Base-by-base conservation (phyloP, 2,888 invertebrate species). In the Adelognathus sp. region DNA sequence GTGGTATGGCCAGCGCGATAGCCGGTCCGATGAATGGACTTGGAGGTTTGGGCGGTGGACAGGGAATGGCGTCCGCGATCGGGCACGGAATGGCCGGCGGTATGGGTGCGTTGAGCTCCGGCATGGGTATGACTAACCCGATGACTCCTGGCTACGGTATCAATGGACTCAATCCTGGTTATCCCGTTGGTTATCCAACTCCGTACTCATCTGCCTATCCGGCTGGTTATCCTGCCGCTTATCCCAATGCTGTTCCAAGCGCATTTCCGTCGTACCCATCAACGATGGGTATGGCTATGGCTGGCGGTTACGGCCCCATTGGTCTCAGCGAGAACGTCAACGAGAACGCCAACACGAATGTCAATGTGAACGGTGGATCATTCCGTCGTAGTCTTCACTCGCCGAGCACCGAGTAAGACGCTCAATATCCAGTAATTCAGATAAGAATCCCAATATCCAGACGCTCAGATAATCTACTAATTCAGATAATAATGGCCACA, bases 331-430 rank as follows among this genome's bases (percentile, higher is more conserved):
- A 75, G 16, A 77, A 79, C 36, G 58, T 39, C 36, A 83, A 81
- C 63, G 79, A 78, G 52, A 85, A 84, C 56, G 61, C 80, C 24
- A 84, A 85, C 52, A 79, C 79, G 52, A 85, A 85, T 69, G 74
- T 80, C 72, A 84, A 84, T 69, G 67, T 73, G 31, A 84, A 85
- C 46, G 77, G 81, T 18, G 76, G 54, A 21, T 77, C 82, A 7
- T 80, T 81, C 67, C 84, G 84, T 64, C 78, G 84, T 39, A 85
- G 82, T 69, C 75, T 83, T 58, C 82, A 79, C 61, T 29, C 66
- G 18, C 44, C 80, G 5, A 75, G 69, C 54, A 79, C 64, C 36
- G 83, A 79, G 84, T 84, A 81, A 82, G 81, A 46, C 11, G 11
- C 6, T 16, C 4, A n/a, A 41, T n/a, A 27, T 3, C 7, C 7